Conservation (phyloP, 1,140 invertebrate species). For the Theocolax elegans region DNA sequence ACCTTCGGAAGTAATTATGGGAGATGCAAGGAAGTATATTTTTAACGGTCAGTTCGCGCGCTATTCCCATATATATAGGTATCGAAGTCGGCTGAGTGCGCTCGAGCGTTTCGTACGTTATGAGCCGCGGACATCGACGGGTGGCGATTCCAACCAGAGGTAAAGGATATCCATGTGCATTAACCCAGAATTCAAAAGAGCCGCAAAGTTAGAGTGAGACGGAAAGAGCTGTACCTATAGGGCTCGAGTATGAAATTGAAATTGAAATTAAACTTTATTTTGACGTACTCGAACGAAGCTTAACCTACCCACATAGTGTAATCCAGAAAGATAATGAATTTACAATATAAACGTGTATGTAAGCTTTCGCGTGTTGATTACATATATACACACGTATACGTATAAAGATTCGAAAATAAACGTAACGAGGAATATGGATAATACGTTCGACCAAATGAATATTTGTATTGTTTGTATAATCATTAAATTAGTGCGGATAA, state of each 20-base stretch:
- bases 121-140: background rate
- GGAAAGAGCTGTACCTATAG: too few species aligned
- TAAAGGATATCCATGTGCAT: background rate
- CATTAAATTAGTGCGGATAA: too few species aligned
- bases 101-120: background rate
- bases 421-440: too few species aligned
- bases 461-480: too few species aligned
- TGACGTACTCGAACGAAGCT: background rate
- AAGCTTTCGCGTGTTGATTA: background rate
- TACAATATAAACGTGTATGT: background rate
- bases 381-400: background rate
- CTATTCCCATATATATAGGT: too few species aligned
- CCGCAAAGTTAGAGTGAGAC: background rate
- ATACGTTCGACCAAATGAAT: too few species aligned
- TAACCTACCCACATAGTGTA: background rate
- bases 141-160: background rate
- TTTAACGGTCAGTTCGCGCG: too few species aligned
- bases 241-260: slow-evolving; percentile 29
- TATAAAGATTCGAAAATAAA: too few species aligned
- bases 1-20: too few species aligned
- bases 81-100: too few species aligned
- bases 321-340: slow-evolving; percentile 5
- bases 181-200: slow-evolving; percentile 5
- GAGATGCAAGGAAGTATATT: too few species aligned
- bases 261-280: slow-evolving; percentile 19